Percentiles rank a stretch among this genome's conserved stretches.
Evolutionary conservation across 1,140 invertebrate species (phyloP).

Genomic region (Panulirus ornatus): DNA sequence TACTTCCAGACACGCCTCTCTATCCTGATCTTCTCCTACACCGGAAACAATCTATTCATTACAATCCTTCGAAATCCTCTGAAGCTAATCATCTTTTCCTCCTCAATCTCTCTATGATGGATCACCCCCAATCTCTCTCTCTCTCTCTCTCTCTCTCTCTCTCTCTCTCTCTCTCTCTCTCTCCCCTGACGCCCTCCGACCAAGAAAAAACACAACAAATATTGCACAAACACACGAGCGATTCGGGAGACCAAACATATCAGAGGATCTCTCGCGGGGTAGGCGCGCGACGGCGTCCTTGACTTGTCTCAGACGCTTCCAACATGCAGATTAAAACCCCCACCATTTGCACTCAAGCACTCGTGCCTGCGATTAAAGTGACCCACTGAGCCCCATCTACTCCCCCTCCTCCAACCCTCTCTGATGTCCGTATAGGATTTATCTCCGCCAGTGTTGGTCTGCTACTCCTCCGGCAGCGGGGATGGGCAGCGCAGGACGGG

Average conservation of each 20-base stretch:
- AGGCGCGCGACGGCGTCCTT: not conserved
- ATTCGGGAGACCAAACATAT: not conserved
- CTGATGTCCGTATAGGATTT: too few relatives aligned
- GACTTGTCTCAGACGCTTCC: not conserved
- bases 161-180: not conserved
- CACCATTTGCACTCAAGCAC: not conserved
- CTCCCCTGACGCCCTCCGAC: not conserved
- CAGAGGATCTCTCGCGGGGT: not conserved
- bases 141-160: not conserved
- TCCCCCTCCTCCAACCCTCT: too few relatives aligned
- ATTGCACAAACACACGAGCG: not conserved
- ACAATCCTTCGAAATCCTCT: too few relatives aligned
- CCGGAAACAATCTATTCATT: too few relatives aligned
- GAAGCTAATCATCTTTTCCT: too few relatives aligned
- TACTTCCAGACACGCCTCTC: too few relatives aligned
- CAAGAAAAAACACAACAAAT: not conserved
- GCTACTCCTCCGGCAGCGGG: too few relatives aligned
- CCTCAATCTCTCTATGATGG: too few relatives aligned
- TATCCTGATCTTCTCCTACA: too few relatives aligned
- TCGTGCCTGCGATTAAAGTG: not conserved
- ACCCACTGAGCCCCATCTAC: too few relatives aligned
- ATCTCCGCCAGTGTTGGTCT: too few relatives aligned
- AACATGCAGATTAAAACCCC: not conserved
- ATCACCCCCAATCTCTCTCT: not conserved
- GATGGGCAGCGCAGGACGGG: too few relatives aligned